Evolutionary conservation across 1,140 invertebrate genomes (phyloP).

Genomic region (Cardiocondyla obscurior): DNA sequence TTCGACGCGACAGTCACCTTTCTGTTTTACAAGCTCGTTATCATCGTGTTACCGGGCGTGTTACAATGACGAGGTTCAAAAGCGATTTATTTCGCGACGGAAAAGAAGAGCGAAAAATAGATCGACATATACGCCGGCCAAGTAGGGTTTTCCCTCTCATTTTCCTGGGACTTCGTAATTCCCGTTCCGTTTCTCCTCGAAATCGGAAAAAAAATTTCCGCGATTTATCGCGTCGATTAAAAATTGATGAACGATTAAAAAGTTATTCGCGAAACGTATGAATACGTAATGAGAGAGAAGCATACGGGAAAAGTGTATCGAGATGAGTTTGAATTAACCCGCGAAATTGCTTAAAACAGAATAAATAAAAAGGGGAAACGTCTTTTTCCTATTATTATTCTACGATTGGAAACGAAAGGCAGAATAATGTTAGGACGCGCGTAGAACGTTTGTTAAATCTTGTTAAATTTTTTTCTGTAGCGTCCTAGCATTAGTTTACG

Average conservation of each 20-base stretch:
- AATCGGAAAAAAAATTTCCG: conserved; percentile 21
- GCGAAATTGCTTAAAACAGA: background rate
- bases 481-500: background rate
- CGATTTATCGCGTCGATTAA: conserved; percentile 20
- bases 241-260: conserved; percentile 15
- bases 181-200: background rate
- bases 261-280: conserved; percentile 17
- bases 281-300: conserved; percentile 2
- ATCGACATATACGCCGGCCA: background rate
- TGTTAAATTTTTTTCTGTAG: background rate
- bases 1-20: background rate
- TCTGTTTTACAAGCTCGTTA: conserved; percentile 61
- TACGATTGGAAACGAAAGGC: background rate
- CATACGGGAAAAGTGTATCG: background rate
- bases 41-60: conserved; percentile 31
- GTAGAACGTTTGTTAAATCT: background rate
- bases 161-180: conserved; percentile 28
- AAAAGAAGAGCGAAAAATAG: background rate
- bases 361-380: background rate
- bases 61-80: conserved; percentile 38
- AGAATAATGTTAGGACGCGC: background rate
- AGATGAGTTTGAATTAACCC: background rate
- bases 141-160: conserved; percentile 23
- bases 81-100: conserved; percentile 11
- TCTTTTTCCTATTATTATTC: background rate